A percentile compares a stretch with the other conserved stretches of the same genome.
These are phyloP conservation scores for Neopipo cinnamomea DNA, from an alignment of 2,113 vertebrate genomes.

Conservation along the genomic window DNA sequence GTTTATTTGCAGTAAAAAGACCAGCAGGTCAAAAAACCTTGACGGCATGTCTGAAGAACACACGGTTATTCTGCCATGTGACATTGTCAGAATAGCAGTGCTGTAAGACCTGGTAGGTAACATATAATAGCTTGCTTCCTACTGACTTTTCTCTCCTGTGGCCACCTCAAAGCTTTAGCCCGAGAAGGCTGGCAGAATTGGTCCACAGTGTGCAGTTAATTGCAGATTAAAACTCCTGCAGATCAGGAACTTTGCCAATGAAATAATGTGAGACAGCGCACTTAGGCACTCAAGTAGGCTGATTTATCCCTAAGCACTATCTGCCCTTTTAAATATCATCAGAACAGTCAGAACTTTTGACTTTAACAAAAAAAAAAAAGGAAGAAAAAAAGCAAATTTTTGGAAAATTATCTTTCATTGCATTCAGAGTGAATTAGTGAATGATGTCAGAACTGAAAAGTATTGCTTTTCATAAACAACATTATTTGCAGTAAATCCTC, in stretches of 20 bases:
- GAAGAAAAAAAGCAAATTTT: not conserved
- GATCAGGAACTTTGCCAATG: not conserved
- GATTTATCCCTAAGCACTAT: not conserved
- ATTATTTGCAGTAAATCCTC: not conserved
- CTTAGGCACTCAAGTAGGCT: not conserved
- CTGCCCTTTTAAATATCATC: not conserved
- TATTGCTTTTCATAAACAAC: not conserved
- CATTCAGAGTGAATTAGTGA: not conserved
- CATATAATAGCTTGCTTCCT: not conserved
- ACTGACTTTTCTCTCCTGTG: not conserved
- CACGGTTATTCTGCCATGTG: rapidly evolving
- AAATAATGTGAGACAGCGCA: not conserved
- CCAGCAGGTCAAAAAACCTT: not conserved
- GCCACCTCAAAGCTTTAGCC: not conserved
- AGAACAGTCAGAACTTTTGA: not conserved
- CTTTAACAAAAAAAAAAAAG: not conserved
- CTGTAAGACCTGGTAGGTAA: not conserved
- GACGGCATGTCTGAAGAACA: not conserved
- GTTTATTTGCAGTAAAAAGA: not conserved
- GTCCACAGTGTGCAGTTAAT: not conserved
- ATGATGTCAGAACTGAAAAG: not conserved
- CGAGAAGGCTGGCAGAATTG: not conserved
- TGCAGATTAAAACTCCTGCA: not conserved
- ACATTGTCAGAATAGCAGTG: not conserved
- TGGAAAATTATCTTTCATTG: not conserved